Evolutionary conservation across 1,140 invertebrate genomes (phyloP), one percentile per base, ranked within the genome.

Genomic region (Ips nitidus): DNA sequence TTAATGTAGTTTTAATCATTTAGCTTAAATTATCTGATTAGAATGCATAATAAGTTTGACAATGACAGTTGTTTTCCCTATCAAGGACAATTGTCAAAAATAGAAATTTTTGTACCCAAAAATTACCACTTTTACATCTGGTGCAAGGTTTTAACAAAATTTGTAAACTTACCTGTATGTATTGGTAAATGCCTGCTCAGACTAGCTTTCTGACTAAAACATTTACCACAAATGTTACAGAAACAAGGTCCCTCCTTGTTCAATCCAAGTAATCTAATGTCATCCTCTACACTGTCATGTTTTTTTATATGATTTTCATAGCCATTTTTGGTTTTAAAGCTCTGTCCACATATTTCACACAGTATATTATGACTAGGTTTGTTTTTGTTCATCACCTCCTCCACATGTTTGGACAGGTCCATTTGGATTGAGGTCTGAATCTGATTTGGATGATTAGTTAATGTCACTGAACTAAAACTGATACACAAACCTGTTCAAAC

Each of bases 181-280:
- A 90, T 87, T 7, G 86, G 84, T 73, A 88, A 82, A 75, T 90
- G 89, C 74, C 88, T 83, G 73, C 85, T 83, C 39, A 90, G 78
- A 2, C 86, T 86, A 2, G 84, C 85, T 79, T 90, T 90, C 65
- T 89, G 89, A 1, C 88, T 88, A 74, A 91, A 91, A 69, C 85
- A 83, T 79, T 94, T 94, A n/a, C 87, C 87, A 78, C 92, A 94
- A 76, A 88, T 86, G 62, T 84, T 83, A 79, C 91, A 93, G 61
- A 86, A 84, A 82, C 90, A 92, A 52, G 86, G 86, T 78, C 87
- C 87, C 40, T 69, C 52, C 41, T 56, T 69, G 43, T 62, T 62
- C 47, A 69, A 56, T 41, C 41, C 8, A 38, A 69, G 36, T 7
- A 69, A 37, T 41, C 59, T 69, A 2, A 62, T 39, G 4, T 62